Base-by-base conservation (phyloP, 2,113 vertebrate genomes). In the Piprites chloris region DNA sequence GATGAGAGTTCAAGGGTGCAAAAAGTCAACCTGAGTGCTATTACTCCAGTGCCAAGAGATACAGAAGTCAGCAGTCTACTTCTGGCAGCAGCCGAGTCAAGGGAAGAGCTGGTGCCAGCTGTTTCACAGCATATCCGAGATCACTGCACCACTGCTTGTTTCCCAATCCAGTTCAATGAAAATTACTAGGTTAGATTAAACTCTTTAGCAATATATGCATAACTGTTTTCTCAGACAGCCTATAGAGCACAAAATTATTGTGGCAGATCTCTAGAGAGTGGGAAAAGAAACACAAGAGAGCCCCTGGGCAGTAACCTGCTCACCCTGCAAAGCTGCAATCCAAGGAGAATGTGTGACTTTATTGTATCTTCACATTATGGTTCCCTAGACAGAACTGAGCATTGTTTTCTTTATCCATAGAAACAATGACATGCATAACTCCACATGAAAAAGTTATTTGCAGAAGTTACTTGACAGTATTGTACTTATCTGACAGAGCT, bases 321-420 rank as follows among this genome's bases (percentile, higher is more conserved):
- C 86, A 90, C 56, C 46, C 95, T 67, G 59, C 63, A 95, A 95
- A 92, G 83, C 90, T 93, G 76, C 68, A 95, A 18, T 78, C 68
- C 27, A 11, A 93, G 83, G 58, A 95, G 85, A 92, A 93, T 28
- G 72, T 83, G 88, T 74, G 76, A 71, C 76, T 96, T 88, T 65
- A 86, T 68, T 85, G 50, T 69, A 58, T 79, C 95, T 96, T 86
- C 75, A 72, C 2, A 33, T 92, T 91, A 88, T 33, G 32, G 68
- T 30, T 96, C 92, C 95, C 95, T 55, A 72, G 90, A 86, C 47
- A 78, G 68, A 78, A 55, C 20, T 37, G 41, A 94, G 65, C 52
- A 90, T 86, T 80, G 65, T 90, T 94, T 78, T 83, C 50, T 88
- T 90, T 95, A 78, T 81, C 56, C 75, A 65, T 14, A 90, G 79